Evolutionary conservation across 2,113 vertebrate species (phyloP).

Genomic region (Progne subis): DNA sequence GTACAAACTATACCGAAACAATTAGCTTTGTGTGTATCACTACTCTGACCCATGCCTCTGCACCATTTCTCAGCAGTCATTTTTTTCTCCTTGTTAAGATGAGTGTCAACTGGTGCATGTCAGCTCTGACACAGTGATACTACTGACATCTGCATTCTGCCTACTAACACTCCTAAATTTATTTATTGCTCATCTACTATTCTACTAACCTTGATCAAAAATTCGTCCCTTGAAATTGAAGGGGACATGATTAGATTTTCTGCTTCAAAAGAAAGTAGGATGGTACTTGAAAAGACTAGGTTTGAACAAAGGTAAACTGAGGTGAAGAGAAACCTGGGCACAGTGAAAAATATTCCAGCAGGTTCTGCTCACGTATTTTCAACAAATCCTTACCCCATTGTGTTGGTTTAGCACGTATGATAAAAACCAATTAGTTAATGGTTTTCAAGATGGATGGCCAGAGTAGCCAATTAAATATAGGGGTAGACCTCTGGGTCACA

Average conservation of each 20-base stretch:
- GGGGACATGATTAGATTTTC: neutral
- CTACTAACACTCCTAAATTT: neutral
- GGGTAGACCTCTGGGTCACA: no score
- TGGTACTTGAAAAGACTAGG: neutral
- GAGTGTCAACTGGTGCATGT: rapidly evolving
- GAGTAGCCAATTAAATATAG: no score
- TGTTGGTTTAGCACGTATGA: no score
- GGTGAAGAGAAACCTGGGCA: neutral
- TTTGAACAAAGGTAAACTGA: neutral
- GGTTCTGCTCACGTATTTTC: neutral
- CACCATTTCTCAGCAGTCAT: neutral
- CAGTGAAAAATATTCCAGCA: neutral
- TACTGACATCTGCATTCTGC: neutral
- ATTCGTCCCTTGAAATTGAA: neutral
- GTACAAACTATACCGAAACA: neutral
- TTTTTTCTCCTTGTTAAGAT: neutral
- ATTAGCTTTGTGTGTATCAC: neutral
- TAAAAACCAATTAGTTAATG: no score
- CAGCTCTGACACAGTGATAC: neutral
- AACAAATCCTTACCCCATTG: neutral
- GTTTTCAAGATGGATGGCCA: no score
- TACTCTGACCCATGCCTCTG: neutral
- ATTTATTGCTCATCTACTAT: neutral
- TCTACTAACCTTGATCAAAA: neutral
- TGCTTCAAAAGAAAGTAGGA: neutral